Evolutionary conservation across 1,140 invertebrate species (phyloP).

Genomic region (Amyelois transitella): DNA sequence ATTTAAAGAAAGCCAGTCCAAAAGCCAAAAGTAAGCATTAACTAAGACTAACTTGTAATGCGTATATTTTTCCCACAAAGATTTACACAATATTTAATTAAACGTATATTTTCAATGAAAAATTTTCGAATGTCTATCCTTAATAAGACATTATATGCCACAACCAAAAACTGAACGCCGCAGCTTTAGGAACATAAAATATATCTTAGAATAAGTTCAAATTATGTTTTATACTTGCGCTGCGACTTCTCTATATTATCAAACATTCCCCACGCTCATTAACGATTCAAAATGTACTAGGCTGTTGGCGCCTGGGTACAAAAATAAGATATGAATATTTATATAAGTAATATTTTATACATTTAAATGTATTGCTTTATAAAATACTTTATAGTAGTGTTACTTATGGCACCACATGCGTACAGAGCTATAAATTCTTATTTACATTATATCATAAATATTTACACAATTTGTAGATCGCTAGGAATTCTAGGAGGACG

Average conservation of each 20-base stretch:
- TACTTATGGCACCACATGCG: slow-evolving; percentile 71
- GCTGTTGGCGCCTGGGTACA: not conserved
- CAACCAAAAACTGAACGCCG: slow-evolving; percentile 9
- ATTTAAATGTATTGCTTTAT: slow-evolving; percentile 28
- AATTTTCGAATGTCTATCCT: slow-evolving; percentile 13
- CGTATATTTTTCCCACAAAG: slow-evolving; percentile 66
- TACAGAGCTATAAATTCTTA: slow-evolving; percentile 26
- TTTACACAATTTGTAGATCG: slow-evolving; percentile 29
- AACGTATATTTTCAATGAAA: slow-evolving; percentile 15
- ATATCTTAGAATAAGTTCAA: slow-evolving; percentile 7
- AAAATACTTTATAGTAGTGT: slow-evolving; percentile 59
- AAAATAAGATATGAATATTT: not conserved
- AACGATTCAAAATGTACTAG: not conserved
- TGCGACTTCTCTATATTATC: not conserved
- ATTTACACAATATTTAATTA: slow-evolving; percentile 45
- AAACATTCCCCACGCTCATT: not conserved
- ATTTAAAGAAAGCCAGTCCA: slow-evolving; percentile 49
- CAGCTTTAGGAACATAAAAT: not conserved
- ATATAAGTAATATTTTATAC: not conserved
- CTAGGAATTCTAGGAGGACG: slow-evolving; percentile 14
- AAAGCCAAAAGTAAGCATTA: slow-evolving; percentile 51
- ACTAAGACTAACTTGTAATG: slow-evolving; percentile 61
- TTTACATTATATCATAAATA: slow-evolving; percentile 31
- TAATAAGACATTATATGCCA: slow-evolving; percentile 9
- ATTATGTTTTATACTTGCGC: slow-evolving; percentile 5